phyloP scores from a whole-genome alignment of 2,888 invertebrate species.

The Diplazon laetatorius region DNA sequence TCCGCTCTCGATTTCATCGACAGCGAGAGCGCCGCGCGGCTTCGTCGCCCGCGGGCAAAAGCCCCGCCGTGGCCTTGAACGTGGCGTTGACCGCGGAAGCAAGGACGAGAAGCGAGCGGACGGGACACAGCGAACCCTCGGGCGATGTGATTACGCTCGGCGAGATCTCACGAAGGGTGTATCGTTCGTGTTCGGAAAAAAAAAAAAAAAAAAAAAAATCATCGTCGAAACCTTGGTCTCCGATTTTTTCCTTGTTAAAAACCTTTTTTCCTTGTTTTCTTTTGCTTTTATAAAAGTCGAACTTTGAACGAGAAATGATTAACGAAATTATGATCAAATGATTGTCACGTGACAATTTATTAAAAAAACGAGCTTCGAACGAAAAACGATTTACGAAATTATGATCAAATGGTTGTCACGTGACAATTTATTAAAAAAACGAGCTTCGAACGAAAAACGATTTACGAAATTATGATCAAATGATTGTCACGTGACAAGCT shows the following conservation, averaged over 20 bases:
- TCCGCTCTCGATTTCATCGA: conserved; percentile 54
- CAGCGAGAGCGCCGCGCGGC: conserved; percentile 16
- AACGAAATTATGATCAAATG: neutral
- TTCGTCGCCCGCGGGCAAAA: conserved; percentile 1
- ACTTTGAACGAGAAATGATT: neutral
- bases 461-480: neutral
- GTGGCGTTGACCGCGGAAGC: conserved; percentile 64
- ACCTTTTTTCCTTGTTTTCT: too few species aligned
- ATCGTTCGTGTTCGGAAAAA: conserved; percentile 18
- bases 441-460: neutral
- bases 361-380: conserved; percentile 11
- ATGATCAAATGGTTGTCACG: neutral
- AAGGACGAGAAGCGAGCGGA: conserved; percentile 45
- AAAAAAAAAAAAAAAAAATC: conserved; percentile 10
- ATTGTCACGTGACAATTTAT: too few species aligned
- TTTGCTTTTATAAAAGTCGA: too few species aligned
- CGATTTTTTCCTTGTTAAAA: conserved; percentile 1
- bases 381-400: neutral
- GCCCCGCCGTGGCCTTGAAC: conserved; percentile 51
- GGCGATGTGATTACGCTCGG: conserved; percentile 32
- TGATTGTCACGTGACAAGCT: too few species aligned
- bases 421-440: conserved; percentile 26
- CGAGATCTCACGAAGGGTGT: conserved; percentile 47
- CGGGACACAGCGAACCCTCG: conserved; percentile 34
- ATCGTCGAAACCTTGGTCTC: conserved; percentile 23